These are phyloP conservation scores for Etheostoma nigrum DNA, from an alignment of 2,797 vertebrate genomes.

Conservation along the genomic window DNA sequence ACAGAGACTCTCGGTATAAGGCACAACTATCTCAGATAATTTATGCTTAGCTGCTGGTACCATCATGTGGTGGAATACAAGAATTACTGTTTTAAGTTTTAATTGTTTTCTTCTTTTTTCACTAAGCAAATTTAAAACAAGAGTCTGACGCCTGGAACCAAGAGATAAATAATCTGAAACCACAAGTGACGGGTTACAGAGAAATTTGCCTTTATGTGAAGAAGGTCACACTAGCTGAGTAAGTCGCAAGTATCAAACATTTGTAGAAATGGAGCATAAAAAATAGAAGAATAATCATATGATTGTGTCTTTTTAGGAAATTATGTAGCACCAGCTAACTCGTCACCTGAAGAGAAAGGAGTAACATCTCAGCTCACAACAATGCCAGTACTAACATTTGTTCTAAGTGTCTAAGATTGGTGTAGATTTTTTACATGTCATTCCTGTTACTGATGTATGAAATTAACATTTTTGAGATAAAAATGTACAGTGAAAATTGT, in stretches of 20 bases:
- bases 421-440: not conserved
- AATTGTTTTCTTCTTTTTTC: conserved; percentile 7
- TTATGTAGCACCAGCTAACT: conserved; percentile 22
- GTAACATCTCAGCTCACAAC: not conserved
- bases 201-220: conserved; percentile 70
- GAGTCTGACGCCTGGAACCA: conserved; percentile 46
- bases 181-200: conserved; percentile 6
- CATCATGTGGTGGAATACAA: conserved; percentile 48
- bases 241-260: conserved; percentile 34
- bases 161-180: conserved; percentile 46
- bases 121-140: conserved; percentile 46
- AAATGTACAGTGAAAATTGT: not conserved
- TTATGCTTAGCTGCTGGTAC: conserved; percentile 11
- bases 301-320: conserved; percentile 62
- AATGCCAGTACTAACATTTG: not conserved
- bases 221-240: not conserved
- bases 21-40: not conserved
- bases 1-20: conserved; percentile 27
- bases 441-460: not conserved
- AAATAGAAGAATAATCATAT: not conserved
- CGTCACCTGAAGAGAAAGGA: rapidly evolving
- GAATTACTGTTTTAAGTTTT: not conserved
- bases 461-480: not conserved
- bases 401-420: not conserved
- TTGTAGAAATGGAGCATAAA: not conserved